Evolutionary conservation across 2,113 vertebrate species (phyloP).

Genomic region (Diglossa brunneiventris): DNA sequence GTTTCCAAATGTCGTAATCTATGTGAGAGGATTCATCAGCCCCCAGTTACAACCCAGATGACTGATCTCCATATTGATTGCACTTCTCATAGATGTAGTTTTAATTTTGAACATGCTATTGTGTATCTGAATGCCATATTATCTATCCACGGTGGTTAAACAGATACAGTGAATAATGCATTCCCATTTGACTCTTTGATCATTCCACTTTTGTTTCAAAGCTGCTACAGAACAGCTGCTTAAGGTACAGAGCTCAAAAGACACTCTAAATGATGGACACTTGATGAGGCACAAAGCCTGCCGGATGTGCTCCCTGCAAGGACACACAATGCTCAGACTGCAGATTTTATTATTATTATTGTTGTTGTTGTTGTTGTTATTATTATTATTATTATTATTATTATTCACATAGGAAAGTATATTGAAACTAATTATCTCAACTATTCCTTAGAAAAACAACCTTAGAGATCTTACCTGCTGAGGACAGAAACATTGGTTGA

Average conservation of each 20-base stretch:
- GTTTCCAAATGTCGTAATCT: background rate
- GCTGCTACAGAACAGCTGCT: background rate
- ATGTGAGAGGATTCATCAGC: background rate
- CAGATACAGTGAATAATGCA: background rate
- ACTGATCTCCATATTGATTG: background rate
- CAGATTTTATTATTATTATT: too few species aligned
- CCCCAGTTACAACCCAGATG: background rate
- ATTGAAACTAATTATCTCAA: background rate
- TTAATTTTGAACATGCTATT: background rate
- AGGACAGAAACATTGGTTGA: background rate
- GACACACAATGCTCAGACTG: background rate
- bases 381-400: background rate
- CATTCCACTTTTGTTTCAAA: background rate
- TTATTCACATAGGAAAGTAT: background rate
- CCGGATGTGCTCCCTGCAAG: background rate
- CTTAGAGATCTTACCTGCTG: background rate
- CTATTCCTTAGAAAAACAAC: background rate
- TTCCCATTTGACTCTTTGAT: background rate
- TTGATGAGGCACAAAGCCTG: background rate
- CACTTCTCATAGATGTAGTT: background rate
- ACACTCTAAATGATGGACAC: background rate
- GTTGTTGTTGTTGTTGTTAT: background rate
- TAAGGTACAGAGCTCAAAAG: slow-evolving; percentile 1
- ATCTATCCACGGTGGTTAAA: background rate
- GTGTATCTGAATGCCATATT: background rate